Evolutionary conservation across 2,888 invertebrate genomes (phyloP).

Genomic region (Eristalinus sepulchralis): DNA sequence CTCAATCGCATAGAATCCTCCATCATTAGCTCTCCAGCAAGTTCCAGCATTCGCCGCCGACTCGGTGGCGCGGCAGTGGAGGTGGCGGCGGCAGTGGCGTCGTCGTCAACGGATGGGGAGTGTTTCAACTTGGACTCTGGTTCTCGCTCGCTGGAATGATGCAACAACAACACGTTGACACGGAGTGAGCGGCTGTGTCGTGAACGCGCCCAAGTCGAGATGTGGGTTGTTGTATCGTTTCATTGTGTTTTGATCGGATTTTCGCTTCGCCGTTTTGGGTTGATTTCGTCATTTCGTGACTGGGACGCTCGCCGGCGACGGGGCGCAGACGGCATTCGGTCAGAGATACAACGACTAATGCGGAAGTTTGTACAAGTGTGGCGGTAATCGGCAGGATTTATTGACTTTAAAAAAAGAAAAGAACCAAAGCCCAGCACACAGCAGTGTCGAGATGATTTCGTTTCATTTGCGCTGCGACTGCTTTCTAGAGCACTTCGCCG

Average conservation of each 20-base stretch:
- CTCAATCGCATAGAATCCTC: conserved; percentile 61
- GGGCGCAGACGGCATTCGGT: conserved; percentile 4
- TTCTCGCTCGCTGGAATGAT: conserved; percentile 44
- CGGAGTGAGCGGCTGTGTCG: not conserved
- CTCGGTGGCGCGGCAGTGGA: not conserved
- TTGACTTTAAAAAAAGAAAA: conserved; percentile 1
- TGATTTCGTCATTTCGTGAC: conserved; percentile 52
- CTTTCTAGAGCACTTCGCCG: not conserved
- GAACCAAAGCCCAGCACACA: not conserved
- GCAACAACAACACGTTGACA: conserved; percentile 60
- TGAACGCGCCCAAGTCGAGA: conserved; percentile 23
- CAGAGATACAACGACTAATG: conserved; percentile 23
- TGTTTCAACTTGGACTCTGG: not conserved
- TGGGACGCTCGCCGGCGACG: not conserved
- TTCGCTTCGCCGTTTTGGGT: conserved; percentile 39
- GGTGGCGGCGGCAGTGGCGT: too few species aligned
- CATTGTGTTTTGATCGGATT: conserved; percentile 62
- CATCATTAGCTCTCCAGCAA: conserved; percentile 21
- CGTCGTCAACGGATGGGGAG: too few species aligned
- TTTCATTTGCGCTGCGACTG: not conserved
- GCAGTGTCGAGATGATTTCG: not conserved
- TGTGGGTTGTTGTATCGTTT: conserved; percentile 32
- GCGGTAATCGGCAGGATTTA: conserved; percentile 31
- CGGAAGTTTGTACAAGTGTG: conserved; percentile 47
- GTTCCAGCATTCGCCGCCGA: not conserved